Conservation (phyloP, 1,140 invertebrate species). For the Bombus superbus region DNA sequence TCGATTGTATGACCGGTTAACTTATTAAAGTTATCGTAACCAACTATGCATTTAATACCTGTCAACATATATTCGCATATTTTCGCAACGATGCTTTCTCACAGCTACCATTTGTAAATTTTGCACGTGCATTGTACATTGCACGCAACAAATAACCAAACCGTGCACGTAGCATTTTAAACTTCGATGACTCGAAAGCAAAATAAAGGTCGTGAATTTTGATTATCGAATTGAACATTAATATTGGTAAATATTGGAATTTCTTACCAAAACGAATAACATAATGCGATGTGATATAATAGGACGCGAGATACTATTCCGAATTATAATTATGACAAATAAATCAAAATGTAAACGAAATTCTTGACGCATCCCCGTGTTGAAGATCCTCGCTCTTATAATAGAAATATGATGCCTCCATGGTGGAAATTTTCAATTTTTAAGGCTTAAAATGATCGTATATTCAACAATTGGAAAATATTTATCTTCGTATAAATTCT, state of each 20-base stretch:
- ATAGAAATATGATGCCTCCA: neutral
- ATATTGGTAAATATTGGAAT: neutral
- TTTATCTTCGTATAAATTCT: neutral
- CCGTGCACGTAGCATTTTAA: neutral
- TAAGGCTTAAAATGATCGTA: neutral
- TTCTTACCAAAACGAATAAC: neutral
- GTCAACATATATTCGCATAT: conserved; percentile 2
- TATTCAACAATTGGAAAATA: neutral
- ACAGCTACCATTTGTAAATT: neutral
- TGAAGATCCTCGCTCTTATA: neutral
- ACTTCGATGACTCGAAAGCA: neutral
- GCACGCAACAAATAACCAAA: neutral
- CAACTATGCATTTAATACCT: neutral
- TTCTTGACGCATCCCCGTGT: neutral
- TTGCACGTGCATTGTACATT: neutral
- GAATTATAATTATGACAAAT: neutral
- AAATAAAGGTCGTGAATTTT: too few relatives aligned
- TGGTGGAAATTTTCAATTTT: neutral
- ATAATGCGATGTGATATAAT: fast-evolving
- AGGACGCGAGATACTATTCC: neutral
- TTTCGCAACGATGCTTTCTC: conserved; percentile 10
- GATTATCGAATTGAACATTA: neutral
- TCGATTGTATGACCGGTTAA: conserved; percentile 5
- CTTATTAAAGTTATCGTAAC: conserved; percentile 10
- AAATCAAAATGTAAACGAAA: neutral